Base-by-base conservation (phyloP, 2,113 vertebrate genomes). In the Suricata suricatta region DNA sequence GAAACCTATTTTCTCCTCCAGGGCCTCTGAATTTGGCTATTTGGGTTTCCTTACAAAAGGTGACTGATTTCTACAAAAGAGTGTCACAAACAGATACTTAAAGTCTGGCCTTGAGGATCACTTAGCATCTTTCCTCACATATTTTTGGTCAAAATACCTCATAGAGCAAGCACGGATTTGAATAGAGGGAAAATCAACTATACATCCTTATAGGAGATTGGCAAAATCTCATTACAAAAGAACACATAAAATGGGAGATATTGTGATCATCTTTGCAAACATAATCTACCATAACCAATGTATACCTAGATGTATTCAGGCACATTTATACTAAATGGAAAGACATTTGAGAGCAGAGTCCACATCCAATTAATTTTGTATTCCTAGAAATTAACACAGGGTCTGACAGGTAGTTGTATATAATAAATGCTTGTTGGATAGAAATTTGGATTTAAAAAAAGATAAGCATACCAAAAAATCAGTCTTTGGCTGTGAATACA, bases 401-500 rank as follows among this genome's bases (percentile, higher is more conserved):
- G 47, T 63, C 6, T 76, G 23, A 81, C 33, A 74, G 66, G 9
- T 69, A 60, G 23, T 57, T 16, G 21, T 33, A 2, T 10, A 54
- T 52, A 97, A 79, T n/a, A 68, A 23, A 82, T 41, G 27, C 3
- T 54, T 69, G 2, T 64, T 82, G 60, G 85, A 38, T 90, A 54
- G 10, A 76, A 47, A 81, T 87, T 47, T 77, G 19, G 17, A 90
- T 85, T 19, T 47, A 27, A 86, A 85, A 85, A 81, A 81, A 74
- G n/a, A 66, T 6, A 88, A 12, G 19, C 3, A 38, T 38, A 0
- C 2, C 38, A 19, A 31, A 92, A 82, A 92, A 50, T 9, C 7
- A 41, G 96, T 72, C 31, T 74, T 93, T 82, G 47, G 31, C 50
- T 90, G n/a, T 93, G 21, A 86, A 77, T 76, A 90, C 31, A 79